Percentiles rank a stretch among this genome's conserved stretches.
These are phyloP conservation scores for Gallinago media DNA, from an alignment of 2,113 vertebrate species.

Conservation along the genomic window DNA sequence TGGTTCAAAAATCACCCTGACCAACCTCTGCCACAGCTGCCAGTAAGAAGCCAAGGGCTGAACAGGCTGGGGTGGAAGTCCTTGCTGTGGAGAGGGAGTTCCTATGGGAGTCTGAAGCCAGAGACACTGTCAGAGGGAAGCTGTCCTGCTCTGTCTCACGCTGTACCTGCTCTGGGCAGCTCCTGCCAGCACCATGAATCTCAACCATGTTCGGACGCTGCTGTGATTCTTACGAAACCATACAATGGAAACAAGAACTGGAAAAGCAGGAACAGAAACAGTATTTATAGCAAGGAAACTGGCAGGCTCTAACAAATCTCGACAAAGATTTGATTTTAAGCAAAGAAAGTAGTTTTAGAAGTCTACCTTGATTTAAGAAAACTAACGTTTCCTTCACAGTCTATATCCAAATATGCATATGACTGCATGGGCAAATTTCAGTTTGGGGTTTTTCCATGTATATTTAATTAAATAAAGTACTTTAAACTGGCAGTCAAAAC, in stretches of 20 bases:
- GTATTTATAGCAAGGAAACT: not conserved
- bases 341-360: not conserved
- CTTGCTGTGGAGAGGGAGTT: accelerated
- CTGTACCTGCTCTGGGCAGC: not conserved
- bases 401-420: not conserved
- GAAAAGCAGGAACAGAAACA: not conserved
- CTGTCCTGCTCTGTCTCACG: not conserved
- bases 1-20: not conserved
- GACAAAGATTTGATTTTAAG: not conserved
- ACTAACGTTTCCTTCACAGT: not conserved
- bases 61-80: not conserved
- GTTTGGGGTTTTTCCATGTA: not conserved
- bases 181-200: not conserved
- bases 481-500: not conserved
- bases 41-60: not conserved
- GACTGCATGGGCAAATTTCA: not conserved
- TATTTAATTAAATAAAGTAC: not conserved
- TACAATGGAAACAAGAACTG: not conserved
- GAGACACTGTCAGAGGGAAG: accelerated
- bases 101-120: not conserved
- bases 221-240: not conserved
- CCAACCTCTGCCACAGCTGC: not conserved
- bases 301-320: not conserved
- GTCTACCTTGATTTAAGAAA: not conserved
- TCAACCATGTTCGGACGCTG: accelerated